Evolutionary conservation across 2,888 invertebrate genomes (phyloP), one percentile per base, ranked within the genome.

Genomic region (Andrena hattorfiana): DNA sequence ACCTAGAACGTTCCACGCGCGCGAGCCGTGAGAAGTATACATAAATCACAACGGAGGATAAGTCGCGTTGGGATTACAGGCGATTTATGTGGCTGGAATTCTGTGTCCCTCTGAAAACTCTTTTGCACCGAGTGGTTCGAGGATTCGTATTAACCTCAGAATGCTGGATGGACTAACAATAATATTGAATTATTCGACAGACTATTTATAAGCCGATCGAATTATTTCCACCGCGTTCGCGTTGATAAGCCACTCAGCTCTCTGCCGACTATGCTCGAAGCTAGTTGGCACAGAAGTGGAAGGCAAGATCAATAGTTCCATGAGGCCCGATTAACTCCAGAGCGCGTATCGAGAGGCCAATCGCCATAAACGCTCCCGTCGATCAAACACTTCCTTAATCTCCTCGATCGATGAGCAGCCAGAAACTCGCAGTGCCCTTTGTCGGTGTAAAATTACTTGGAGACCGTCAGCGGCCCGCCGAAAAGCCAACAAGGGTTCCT

Each of bases 31-130:
- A 70, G 26, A 35, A 60, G 42, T 42, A 5, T 42, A 70, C 64
- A 82, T 63, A 72, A 82, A 64, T 82, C 74, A 56, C 16, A n/a
- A 26, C 60, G 48, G 70, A 70, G 73, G 66, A 51, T n/a, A 70
- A 74, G 54, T 23, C 42, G 60, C 35, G 23, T 30, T 66, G 23
- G 81, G 79, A 74, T 82, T 74, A 82, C 74, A 54, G 20, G 49
- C 32, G 79, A 82, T 82, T 70, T 82, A 79, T 74, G 42, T 49
- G 30, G 20, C 48, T 8, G 32, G 23, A 59, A 30, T 26, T 56
- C 54, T 23, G 20, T 30, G 59, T 13, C 48, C 63, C 26, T 42
- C 42, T 16, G 42, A 71, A 49, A 48, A 66, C 35, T 16, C 56
- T 16, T 23, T 23, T 56, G 10, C 56, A 3, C 10, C 23, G 8